phyloP scores from a whole-genome alignment of 2,797 vertebrate species.

The Hemitrygon akajei region DNA sequence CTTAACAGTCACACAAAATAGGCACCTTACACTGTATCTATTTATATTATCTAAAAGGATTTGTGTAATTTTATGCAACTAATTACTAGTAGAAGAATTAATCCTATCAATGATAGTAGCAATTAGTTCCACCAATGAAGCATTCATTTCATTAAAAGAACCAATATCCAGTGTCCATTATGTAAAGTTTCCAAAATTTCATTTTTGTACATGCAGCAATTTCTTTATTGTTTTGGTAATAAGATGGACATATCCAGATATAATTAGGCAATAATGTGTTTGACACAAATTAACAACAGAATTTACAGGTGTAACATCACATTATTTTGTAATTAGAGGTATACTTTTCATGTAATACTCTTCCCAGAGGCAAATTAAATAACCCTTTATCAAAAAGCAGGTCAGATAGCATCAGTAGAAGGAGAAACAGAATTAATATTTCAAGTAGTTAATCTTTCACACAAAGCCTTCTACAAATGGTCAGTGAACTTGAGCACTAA shows the following conservation, averaged over 20 bases:
- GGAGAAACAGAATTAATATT: no score
- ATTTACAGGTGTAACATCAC: not conserved
- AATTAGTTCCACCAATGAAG: not conserved
- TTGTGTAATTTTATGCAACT: not conserved
- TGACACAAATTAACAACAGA: not conserved
- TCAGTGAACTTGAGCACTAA: no score
- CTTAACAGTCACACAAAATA: not conserved
- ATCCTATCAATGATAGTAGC: not conserved
- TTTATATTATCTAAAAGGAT: not conserved
- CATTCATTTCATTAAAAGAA: not conserved
- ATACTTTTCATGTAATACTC: not conserved
- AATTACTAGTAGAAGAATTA: not conserved
- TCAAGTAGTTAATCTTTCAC: no score
- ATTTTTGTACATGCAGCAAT: not conserved
- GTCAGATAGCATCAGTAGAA: not conserved
- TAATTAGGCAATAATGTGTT: no score
- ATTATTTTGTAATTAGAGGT: not conserved
- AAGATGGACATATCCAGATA: no score
- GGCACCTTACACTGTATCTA: not conserved
- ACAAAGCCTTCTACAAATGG: no score
- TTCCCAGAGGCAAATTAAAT: conserved; percentile 3
- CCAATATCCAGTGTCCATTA: not conserved
- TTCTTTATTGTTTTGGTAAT: not conserved
- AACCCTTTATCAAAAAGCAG: not conserved
- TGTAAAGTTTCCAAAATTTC: not conserved